These are phyloP conservation scores for Oeneis ivallda DNA, from an alignment of 2,888 invertebrate species.

Conservation along the genomic window DNA sequence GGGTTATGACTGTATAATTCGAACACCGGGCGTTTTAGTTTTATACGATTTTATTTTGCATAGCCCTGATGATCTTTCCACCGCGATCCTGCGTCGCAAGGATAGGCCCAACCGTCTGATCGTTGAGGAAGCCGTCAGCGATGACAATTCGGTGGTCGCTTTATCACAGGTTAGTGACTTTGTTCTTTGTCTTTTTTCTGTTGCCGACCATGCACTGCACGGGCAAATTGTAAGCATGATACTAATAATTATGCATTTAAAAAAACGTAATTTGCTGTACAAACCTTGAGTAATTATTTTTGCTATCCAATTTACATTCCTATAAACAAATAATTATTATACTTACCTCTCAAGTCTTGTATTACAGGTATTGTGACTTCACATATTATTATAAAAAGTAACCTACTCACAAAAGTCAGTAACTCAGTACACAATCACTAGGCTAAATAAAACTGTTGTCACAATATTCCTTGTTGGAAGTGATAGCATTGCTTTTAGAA, in stretches of 20 bases:
- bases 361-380: background rate
- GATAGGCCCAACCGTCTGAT: constrained; percentile 98
- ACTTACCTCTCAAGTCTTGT: background rate
- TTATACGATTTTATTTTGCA: constrained; percentile 49
- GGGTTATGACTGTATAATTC: constrained; percentile 6
- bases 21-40: constrained; percentile 32
- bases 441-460: no score
- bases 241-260: background rate
- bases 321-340: background rate
- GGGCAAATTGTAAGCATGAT: background rate
- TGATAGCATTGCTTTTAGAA: no score
- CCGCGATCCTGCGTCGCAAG: constrained; percentile 98
- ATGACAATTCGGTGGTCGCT: constrained; percentile 99
- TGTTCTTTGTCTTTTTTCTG: constrained; percentile 36
- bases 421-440: no score
- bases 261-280: background rate
- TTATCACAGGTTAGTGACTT: constrained; percentile 89
- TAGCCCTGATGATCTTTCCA: constrained; percentile 95
- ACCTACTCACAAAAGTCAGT: no score
- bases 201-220: background rate
- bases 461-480: no score
- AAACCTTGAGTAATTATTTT: background rate
- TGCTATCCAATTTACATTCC: background rate
- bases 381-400: background rate
- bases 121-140: constrained; percentile 98